phyloP scores from a whole-genome alignment of 2,797 vertebrate species.

The Alexandromys oeconomus region DNA sequence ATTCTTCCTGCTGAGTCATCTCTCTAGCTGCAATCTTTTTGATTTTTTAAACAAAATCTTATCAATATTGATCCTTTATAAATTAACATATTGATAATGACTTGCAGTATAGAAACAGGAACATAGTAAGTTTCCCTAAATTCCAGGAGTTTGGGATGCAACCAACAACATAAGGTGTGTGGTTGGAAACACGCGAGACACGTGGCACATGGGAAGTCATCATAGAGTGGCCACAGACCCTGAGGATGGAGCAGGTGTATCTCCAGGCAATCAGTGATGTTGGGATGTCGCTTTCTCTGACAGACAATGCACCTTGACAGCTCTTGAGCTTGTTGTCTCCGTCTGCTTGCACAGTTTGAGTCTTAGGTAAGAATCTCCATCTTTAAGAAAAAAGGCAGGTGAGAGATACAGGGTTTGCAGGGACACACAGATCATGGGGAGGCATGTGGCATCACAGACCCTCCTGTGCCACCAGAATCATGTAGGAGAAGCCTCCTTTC shows the following conservation, averaged over 20 bases:
- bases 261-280: neutral
- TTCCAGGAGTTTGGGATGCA: neutral
- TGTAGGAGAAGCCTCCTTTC: neutral
- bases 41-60: slow-evolving; percentile 38
- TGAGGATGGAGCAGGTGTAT: neutral
- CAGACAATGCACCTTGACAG: neutral
- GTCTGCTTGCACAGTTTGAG: neutral
- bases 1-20: neutral
- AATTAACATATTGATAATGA: neutral
- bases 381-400: neutral
- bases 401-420: neutral
- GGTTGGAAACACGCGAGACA: neutral
- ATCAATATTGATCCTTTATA: neutral
- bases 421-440: neutral
- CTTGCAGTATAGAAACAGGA: neutral
- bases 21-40: neutral
- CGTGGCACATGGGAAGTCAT: neutral
- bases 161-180: neutral
- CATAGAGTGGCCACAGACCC: neutral
- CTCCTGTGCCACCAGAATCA: neutral
- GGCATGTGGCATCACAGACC: neutral
- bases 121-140: neutral
- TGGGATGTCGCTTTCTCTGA: neutral
- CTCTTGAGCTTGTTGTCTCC: neutral
- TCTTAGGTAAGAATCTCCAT: neutral